These are phyloP conservation scores for Cyaniris semiargus DNA, from an alignment of 2,888 invertebrate species.

Conservation along the genomic window DNA sequence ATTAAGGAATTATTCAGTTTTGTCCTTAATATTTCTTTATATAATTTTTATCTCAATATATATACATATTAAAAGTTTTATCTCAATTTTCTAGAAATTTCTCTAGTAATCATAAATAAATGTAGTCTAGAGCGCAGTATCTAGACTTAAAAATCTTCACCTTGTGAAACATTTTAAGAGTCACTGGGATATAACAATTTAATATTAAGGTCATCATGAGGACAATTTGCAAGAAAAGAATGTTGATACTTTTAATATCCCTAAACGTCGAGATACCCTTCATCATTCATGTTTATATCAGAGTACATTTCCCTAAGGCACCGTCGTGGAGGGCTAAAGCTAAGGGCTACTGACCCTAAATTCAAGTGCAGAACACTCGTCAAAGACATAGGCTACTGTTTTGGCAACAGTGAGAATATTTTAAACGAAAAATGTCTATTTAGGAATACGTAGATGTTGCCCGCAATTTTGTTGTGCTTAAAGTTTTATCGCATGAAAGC, in stretches of 20 bases:
- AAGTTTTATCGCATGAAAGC: no score
- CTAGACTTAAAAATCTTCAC: no score
- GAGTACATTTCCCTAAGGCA: neutral
- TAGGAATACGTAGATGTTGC: neutral
- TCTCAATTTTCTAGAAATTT: no score
- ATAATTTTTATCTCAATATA: neutral
- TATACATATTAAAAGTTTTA: neutral
- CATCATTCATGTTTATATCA: constrained; percentile 4
- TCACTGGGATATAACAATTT: neutral
- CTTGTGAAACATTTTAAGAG: no score
- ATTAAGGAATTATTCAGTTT: neutral
- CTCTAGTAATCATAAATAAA: no score
- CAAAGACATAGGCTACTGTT: neutral
- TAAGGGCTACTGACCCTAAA: neutral
- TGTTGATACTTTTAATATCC: constrained; percentile 2
- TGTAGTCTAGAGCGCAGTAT: neutral
- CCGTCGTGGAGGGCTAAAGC: neutral
- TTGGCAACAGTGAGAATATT: neutral
- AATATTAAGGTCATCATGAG: neutral
- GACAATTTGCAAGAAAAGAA: neutral
- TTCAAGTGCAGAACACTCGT: neutral
- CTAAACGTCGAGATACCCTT: neutral
- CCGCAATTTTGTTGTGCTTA: neutral
- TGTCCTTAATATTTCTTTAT: neutral
- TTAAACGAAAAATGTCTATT: neutral